Evolutionary conservation across 2,888 invertebrate genomes (phyloP).

Genomic region (Conomelus anceps): DNA sequence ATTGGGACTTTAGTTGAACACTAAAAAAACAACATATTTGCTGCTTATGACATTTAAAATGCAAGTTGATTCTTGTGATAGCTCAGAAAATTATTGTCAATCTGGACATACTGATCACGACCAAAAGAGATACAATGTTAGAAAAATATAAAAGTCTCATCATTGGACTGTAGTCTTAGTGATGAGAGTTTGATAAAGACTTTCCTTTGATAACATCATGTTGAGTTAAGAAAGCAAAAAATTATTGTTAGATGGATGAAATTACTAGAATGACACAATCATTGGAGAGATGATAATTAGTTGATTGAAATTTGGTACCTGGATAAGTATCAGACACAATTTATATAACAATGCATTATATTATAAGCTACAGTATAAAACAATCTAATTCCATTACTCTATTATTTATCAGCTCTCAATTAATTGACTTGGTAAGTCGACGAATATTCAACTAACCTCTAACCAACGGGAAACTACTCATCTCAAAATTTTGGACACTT

Average conservation of each 20-base stretch:
- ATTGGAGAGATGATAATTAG: neutral
- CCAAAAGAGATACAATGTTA: neutral
- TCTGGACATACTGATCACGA: neutral
- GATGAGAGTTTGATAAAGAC: neutral
- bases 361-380: neutral
- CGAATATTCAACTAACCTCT: neutral
- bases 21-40: no score
- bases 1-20: neutral
- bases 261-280: neutral
- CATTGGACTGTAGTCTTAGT: neutral
- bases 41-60: neutral
- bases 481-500: neutral
- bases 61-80: neutral
- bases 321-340: neutral
- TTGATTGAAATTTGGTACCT: neutral
- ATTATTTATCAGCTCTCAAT: constrained; percentile 4
- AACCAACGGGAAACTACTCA: neutral
- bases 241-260: neutral
- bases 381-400: neutral
- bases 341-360: neutral
- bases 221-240: neutral
- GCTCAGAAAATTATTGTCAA: neutral
- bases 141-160: neutral
- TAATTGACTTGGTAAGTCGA: constrained; percentile 9
- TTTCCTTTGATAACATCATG: neutral